Conservation (phyloP, 2,888 invertebrate species). For the Plagodis pulveraria region DNA sequence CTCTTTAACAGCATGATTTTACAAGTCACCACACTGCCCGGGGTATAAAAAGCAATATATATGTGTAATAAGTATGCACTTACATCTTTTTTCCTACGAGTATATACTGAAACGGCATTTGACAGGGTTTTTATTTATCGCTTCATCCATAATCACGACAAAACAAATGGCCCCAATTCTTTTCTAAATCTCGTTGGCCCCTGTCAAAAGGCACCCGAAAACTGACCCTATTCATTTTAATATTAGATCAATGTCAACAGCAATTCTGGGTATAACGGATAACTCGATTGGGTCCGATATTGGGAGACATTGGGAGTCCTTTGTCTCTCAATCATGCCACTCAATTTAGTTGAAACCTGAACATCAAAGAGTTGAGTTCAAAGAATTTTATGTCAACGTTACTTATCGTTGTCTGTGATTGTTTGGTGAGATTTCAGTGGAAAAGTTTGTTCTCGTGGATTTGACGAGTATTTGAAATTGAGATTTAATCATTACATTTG, state of each 20-base stretch:
- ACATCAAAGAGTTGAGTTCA: slow-evolving; percentile 9
- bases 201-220: slow-evolving; percentile 29
- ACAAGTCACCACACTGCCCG: not conserved
- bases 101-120: slow-evolving; percentile 2
- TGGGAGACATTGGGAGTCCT: slow-evolving; percentile 28
- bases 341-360: slow-evolving; percentile 21
- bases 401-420: not conserved
- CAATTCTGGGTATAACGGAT: slow-evolving; percentile 33
- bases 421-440: not conserved
- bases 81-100: not conserved
- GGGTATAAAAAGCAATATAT: not conserved
- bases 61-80: not conserved
- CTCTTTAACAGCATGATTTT: too few relatives aligned
- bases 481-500: too few relatives aligned
- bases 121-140: slow-evolving; percentile 14
- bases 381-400: not conserved
- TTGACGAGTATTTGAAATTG: too few relatives aligned
- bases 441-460: too few relatives aligned
- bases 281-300: slow-evolving; percentile 37
- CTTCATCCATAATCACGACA: slow-evolving; percentile 13
- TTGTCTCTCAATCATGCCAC: slow-evolving; percentile 36
- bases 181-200: slow-evolving; percentile 23
- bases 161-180: slow-evolving; percentile 22
- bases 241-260: slow-evolving; percentile 39
- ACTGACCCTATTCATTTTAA: slow-evolving; percentile 39